Conservation (phyloP, 2,113 vertebrate species). For the Triplophysa siluroides region DNA sequence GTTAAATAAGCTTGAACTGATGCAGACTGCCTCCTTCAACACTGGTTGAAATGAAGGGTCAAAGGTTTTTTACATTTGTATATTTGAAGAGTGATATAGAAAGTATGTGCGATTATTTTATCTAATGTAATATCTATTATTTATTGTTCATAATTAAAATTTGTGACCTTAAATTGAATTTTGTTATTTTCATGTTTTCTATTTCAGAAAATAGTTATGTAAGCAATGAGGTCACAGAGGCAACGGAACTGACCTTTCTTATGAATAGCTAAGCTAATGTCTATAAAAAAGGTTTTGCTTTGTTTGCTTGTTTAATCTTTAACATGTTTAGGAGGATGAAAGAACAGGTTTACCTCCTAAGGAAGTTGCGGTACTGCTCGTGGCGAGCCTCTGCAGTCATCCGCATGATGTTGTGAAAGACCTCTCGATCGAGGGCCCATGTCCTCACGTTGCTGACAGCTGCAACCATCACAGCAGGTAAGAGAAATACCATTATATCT, state of each 20-base stretch:
- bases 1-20: not conserved
- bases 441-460: slow-evolving; percentile 84
- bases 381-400: slow-evolving; percentile 88
- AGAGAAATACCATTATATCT: slow-evolving; percentile 15
- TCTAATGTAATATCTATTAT: slow-evolving; percentile 9
- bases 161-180: slow-evolving; percentile 16
- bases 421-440: slow-evolving; percentile 90
- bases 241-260: too few relatives aligned
- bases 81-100: not conserved
- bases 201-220: slow-evolving; percentile 15
- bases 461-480: slow-evolving; percentile 62
- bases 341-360: slow-evolving; percentile 79
- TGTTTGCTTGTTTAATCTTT: not conserved
- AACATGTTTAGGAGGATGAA: not conserved
- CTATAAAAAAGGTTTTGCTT: too few relatives aligned
- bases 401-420: slow-evolving; percentile 94
- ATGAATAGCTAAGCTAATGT: not conserved
- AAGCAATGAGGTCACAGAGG: slow-evolving; percentile 5
- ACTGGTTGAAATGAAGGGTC: too few relatives aligned
- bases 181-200: slow-evolving; percentile 25
- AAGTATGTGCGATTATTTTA: slow-evolving; percentile 26
- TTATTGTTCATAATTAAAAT: slow-evolving; percentile 29
- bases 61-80: not conserved
- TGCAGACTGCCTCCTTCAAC: not conserved
- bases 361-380: slow-evolving; percentile 87